phyloP scores from a whole-genome alignment of 2,113 vertebrate species.

The Hypocryptadius cinnamomeus region DNA sequence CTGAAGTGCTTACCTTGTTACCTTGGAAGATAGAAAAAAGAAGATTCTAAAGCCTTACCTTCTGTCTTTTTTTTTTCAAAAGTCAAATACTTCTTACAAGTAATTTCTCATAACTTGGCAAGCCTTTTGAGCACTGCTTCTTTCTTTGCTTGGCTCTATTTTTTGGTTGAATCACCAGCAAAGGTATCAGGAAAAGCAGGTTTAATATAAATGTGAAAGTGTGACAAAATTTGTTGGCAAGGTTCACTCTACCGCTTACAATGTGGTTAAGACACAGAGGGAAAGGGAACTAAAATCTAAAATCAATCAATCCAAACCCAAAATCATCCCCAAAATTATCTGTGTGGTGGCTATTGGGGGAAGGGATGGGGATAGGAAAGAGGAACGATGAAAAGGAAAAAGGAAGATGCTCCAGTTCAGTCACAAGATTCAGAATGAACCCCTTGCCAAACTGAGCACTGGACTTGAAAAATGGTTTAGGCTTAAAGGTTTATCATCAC shows the following conservation, averaged over 20 bases:
- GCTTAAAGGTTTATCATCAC: neutral
- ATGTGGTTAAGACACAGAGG: neutral
- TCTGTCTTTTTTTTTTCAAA: neutral
- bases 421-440: neutral
- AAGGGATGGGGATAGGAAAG: neutral
- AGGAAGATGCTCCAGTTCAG: neutral
- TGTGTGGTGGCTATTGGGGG: accelerated
- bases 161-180: neutral
- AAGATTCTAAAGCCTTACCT: neutral
- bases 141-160: neutral
- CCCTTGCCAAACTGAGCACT: neutral
- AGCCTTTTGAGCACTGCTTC: neutral
- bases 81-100: neutral
- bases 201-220: neutral
- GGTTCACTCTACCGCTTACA: neutral
- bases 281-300: neutral
- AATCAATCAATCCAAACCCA: neutral
- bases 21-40: neutral
- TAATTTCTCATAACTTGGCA: neutral
- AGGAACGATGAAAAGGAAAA: neutral
- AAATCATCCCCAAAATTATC: neutral
- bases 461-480: neutral
- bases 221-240: neutral
- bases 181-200: neutral
- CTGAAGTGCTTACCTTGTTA: neutral